These are phyloP conservation scores for Calyptomena viridis DNA, from an alignment of 2,113 vertebrate species.

Conservation along the genomic window DNA sequence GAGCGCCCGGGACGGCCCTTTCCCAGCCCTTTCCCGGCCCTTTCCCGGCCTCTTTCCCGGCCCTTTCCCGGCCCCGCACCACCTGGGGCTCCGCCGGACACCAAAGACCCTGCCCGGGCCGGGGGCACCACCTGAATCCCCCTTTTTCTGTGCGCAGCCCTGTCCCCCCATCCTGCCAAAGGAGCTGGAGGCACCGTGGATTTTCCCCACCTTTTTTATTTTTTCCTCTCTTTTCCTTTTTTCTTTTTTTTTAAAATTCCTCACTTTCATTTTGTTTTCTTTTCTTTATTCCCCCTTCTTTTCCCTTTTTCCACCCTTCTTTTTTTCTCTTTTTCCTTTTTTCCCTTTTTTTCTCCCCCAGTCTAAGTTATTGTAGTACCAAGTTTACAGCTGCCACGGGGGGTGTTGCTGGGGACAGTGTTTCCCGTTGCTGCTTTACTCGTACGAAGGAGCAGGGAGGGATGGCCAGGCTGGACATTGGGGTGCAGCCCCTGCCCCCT, in stretches of 20 bases:
- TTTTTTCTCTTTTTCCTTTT: too few species aligned
- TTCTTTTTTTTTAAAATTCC: too few species aligned
- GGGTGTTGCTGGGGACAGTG: neutral
- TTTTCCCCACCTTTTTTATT: neutral
- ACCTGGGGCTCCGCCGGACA: constrained; percentile 47
- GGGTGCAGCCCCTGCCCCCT: neutral
- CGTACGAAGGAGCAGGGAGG: neutral
- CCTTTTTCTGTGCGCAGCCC: neutral
- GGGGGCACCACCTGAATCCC: constrained; percentile 48
- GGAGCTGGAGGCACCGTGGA: rapidly evolving
- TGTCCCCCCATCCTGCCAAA: neutral
- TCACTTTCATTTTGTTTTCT: too few species aligned
- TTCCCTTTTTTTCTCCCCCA: too few species aligned
- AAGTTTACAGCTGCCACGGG: constrained; percentile 72
- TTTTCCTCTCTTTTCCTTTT: neutral
- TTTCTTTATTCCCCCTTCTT: neutral
- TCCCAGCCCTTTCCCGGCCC: rapidly evolving
- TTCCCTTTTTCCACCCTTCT: rapidly evolving
- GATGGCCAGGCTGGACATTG: neutral
- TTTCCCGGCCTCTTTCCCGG: neutral
- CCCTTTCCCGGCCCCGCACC: neutral
- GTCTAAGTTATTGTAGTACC: constrained; percentile 68
- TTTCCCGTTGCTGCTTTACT: neutral
- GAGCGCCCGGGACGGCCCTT: neutral
- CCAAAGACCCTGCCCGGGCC: constrained; percentile 70